These are phyloP conservation scores for Panthera uncia DNA, from an alignment of 2,113 vertebrate genomes.

Conservation along the genomic window DNA sequence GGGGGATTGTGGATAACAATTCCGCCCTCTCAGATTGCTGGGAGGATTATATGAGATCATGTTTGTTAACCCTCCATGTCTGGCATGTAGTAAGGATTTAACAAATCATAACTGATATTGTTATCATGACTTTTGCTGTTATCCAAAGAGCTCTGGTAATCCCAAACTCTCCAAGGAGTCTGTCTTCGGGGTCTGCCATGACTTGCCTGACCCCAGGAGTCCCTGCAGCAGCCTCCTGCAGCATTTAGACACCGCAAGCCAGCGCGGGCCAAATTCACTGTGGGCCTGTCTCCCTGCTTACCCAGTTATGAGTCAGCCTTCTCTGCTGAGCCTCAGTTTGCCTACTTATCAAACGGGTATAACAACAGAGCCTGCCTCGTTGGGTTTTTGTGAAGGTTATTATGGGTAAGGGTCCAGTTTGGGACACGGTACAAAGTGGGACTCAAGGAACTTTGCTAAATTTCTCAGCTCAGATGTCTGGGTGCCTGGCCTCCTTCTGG, in stretches of 20 bases:
- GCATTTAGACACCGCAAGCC: background rate
- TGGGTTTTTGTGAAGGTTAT: background rate
- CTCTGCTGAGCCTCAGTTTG: background rate
- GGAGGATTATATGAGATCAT: constrained; percentile 20
- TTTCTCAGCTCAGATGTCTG: background rate
- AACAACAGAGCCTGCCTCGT: background rate
- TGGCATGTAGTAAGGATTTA: constrained; percentile 19
- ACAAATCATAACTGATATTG: background rate
- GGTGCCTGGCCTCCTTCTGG: background rate
- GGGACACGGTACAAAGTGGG: background rate
- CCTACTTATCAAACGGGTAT: background rate
- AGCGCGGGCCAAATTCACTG: background rate
- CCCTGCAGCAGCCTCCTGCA: background rate
- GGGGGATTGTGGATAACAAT: constrained; percentile 3
- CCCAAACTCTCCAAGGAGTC: background rate
- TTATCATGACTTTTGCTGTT: constrained; percentile 24
- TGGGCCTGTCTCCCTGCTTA: background rate
- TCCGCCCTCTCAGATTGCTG: background rate
- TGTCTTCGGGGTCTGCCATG: background rate
- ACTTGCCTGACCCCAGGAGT: background rate
- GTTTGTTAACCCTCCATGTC: background rate
- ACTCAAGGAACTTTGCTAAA: background rate
- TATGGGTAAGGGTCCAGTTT: background rate
- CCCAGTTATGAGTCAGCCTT: background rate
- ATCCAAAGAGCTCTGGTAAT: background rate